A percentile compares a stretch with the other conserved stretches of the same genome.
These are phyloP conservation scores for Thereuonema tuberculata DNA, from an alignment of 1,140 invertebrate genomes.

Conservation along the genomic window DNA sequence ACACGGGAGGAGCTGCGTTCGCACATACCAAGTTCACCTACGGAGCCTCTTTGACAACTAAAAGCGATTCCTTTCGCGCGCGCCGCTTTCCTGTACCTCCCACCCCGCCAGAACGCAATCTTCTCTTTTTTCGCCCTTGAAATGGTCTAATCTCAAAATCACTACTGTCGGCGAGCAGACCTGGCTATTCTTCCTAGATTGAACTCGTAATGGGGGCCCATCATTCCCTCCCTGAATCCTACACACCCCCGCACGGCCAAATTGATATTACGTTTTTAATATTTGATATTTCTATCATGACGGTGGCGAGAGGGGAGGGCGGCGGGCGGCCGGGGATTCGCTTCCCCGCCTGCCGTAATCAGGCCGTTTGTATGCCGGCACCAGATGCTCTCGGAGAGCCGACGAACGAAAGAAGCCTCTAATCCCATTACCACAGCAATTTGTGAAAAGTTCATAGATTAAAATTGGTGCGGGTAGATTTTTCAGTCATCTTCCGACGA, in stretches of 20 bases:
- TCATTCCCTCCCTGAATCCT: no score
- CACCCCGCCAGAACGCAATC: no score
- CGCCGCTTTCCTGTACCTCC: no score
- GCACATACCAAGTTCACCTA: no score
- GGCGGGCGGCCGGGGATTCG: background rate
- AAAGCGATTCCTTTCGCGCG: no score
- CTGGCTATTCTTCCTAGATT: background rate
- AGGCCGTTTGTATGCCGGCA: slow-evolving; percentile 8
- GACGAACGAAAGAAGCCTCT: background rate
- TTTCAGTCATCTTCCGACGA: no score
- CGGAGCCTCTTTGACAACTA: no score
- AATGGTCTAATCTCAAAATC: slow-evolving; percentile 9
- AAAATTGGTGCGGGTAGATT: slow-evolving; percentile 6
- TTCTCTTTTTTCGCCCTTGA: slow-evolving; percentile 1
- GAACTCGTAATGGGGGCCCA: background rate
- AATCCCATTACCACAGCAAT: slow-evolving; percentile 6
- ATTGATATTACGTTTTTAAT: slow-evolving; percentile 15
- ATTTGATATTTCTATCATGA: slow-evolving; percentile 14
- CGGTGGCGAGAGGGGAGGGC: background rate
- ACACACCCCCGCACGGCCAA: background rate
- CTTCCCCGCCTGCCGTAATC: background rate
- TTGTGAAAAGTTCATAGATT: slow-evolving; percentile 11
- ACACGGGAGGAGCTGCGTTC: no score
- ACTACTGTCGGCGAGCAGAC: no score
- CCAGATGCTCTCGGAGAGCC: background rate